Evolutionary conservation across 1,140 invertebrate genomes (phyloP).

Genomic region (Rhysida immarginata): DNA sequence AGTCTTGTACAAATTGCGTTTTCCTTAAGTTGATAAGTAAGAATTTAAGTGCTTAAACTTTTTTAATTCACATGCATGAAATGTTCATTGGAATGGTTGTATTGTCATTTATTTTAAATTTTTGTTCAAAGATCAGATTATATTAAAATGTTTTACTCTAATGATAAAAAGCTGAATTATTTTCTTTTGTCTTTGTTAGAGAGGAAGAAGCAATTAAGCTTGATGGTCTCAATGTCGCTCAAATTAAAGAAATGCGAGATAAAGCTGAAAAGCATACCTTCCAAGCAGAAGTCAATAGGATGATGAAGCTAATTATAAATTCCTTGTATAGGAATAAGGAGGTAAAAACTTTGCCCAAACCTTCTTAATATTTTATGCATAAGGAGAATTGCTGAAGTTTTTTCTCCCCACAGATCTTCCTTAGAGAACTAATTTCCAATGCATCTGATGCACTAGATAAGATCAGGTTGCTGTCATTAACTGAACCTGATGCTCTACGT

Average conservation of each 20-base stretch:
- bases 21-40: too few species aligned
- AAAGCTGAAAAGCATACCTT: constrained; percentile 86
- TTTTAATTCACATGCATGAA: neutral
- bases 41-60: too few species aligned
- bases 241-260: constrained; percentile 72
- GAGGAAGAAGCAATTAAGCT: constrained; percentile 95
- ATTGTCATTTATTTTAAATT: too few species aligned
- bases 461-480: constrained; percentile 80
- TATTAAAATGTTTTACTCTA: too few species aligned
- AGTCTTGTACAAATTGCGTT: too few species aligned
- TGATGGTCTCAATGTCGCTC: constrained; percentile 82
- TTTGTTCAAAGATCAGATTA: too few species aligned
- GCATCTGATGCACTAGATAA: constrained; percentile 92
- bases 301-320: constrained; percentile 99
- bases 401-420: constrained; percentile 58
- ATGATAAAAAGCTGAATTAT: too few species aligned
- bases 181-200: too few species aligned
- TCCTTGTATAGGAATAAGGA: constrained; percentile 97
- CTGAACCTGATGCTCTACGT: constrained; percentile 59
- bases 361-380: neutral
- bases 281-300: constrained; percentile 92
- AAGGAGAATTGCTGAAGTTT: too few species aligned
- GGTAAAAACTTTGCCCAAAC: constrained; percentile 33
- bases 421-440: constrained; percentile 94
- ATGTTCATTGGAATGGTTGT: neutral